Conservation (phyloP, 2,888 invertebrate species). For the Chelonus formosanus region DNA sequence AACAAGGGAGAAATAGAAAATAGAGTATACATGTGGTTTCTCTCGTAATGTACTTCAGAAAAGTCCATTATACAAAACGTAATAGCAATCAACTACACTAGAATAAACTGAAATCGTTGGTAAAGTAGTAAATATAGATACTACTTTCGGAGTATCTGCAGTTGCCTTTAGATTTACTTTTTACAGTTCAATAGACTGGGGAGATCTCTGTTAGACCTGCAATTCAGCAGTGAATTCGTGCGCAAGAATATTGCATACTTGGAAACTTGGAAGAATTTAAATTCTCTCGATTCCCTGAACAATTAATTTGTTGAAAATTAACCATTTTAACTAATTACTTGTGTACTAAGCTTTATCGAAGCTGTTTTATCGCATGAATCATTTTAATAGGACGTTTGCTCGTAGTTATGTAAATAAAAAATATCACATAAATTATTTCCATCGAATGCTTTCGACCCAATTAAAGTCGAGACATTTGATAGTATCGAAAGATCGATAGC, state of each 20-base stretch:
- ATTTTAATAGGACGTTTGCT: not conserved
- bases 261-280: too few species aligned
- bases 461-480: slow-evolving; percentile 13
- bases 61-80: slow-evolving; percentile 25
- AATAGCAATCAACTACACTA: slow-evolving; percentile 25
- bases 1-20: not conserved
- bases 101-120: slow-evolving; percentile 24
- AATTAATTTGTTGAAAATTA: too few species aligned
- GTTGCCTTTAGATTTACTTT: slow-evolving; percentile 15
- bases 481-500: slow-evolving; percentile 11
- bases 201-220: slow-evolving; percentile 25
- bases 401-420: not conserved
- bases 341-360: too few species aligned
- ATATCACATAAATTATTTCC: slow-evolving; percentile 2
- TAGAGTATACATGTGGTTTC: slow-evolving; percentile 22
- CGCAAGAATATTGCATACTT: too few species aligned
- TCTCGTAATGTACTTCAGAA: slow-evolving; percentile 3
- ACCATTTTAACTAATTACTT: too few species aligned
- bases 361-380: too few species aligned
- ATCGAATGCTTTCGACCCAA: slow-evolving; percentile 13
- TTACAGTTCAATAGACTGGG: slow-evolving; percentile 17
- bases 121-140: not conserved
- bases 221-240: too few species aligned
- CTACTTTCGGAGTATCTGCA: not conserved
- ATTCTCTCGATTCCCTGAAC: too few species aligned